Evolutionary conservation across 1,140 invertebrate genomes (phyloP).

Genomic region (Heterodera carotae): DNA sequence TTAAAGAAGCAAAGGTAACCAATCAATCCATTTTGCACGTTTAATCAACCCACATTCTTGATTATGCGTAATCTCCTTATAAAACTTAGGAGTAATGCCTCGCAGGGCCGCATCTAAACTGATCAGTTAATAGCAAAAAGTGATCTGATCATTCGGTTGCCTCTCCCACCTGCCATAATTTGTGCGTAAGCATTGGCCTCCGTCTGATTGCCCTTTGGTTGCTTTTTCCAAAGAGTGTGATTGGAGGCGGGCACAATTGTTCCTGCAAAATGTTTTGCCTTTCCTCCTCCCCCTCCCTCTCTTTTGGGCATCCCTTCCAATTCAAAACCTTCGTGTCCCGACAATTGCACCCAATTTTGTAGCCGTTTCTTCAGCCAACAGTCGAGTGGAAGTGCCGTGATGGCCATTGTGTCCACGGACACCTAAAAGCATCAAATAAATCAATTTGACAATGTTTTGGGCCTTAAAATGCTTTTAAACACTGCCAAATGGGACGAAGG

Average conservation of each 20-base stretch:
- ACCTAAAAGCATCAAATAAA: slow-evolving; percentile 45
- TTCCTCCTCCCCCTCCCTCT: background rate
- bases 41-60: slow-evolving; percentile 73
- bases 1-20: slow-evolving; percentile 27
- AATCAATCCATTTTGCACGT: slow-evolving; percentile 11
- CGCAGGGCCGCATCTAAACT: slow-evolving; percentile 72
- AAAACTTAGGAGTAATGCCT: slow-evolving; percentile 82
- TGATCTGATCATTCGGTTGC: background rate
- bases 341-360: slow-evolving; percentile 84
- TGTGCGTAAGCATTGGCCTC: slow-evolving; percentile 78
- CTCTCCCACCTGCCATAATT: slow-evolving; percentile 70
- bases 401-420: slow-evolving; percentile 77
- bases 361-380: slow-evolving; percentile 78
- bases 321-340: slow-evolving; percentile 78
- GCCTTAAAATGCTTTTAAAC: no score
- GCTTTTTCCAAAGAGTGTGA: slow-evolving; percentile 88
- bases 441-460: background rate
- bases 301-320: background rate
- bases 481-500: no score
- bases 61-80: slow-evolving; percentile 81
- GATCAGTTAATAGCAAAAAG: background rate
- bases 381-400: slow-evolving; percentile 86
- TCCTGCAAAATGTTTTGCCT: slow-evolving; percentile 27
- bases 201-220: slow-evolving; percentile 70
- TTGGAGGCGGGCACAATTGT: slow-evolving; percentile 80